Evolutionary conservation across 2,888 invertebrate genomes (phyloP).

Genomic region (Cynaeus angustus): DNA sequence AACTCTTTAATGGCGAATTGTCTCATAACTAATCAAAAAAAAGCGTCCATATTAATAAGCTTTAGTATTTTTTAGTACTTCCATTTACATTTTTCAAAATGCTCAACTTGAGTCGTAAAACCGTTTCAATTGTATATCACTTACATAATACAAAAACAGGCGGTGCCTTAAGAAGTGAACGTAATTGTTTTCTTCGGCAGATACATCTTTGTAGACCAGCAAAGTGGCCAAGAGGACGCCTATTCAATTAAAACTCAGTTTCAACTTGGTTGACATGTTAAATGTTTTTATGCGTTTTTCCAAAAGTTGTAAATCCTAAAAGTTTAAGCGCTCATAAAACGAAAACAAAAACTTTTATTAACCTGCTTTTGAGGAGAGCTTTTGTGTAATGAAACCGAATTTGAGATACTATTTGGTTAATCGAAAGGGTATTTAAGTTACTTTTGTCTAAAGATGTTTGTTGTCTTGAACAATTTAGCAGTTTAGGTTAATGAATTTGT

Average conservation of each 20-base stretch:
- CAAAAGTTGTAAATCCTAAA: slow-evolving; percentile 10
- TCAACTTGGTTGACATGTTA: slow-evolving; percentile 3
- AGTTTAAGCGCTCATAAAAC: neutral
- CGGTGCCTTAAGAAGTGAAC: too few species aligned
- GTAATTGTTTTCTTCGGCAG: neutral
- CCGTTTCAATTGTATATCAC: too few species aligned
- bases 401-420: neutral
- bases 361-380: neutral
- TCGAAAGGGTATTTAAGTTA: neutral
- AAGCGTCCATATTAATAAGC: too few species aligned
- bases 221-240: neutral
- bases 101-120: too few species aligned
- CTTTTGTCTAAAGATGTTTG: too few species aligned
- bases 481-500: too few species aligned
- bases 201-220: neutral
- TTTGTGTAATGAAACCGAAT: slow-evolving; percentile 2
- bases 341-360: slow-evolving; percentile 8
- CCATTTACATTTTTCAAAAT: too few species aligned
- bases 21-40: neutral
- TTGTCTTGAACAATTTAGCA: too few species aligned
- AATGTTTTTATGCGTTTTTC: slow-evolving; percentile 7
- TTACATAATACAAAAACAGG: too few species aligned
- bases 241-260: neutral
- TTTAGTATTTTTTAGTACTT: too few species aligned
- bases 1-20: neutral